Base-by-base conservation (phyloP, 2,888 invertebrate genomes). In the Uloborus plumipes region DNA sequence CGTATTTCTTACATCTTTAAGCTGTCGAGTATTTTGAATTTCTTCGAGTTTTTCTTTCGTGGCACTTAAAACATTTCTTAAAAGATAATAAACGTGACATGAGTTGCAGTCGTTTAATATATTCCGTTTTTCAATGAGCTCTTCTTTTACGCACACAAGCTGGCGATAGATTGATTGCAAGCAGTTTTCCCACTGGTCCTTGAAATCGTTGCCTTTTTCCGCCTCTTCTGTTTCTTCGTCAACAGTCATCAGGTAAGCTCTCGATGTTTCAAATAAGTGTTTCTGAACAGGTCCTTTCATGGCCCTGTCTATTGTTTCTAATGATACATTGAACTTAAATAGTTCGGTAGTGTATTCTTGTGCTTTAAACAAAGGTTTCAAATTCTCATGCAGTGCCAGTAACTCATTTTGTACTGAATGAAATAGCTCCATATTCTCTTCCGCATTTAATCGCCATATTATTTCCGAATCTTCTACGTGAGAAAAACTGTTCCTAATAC, bases 351-450 rank as follows among this genome's bases (percentile, higher is more conserved):
- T 31, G 49, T 62, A 55, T 9, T 39, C 62, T 14, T 77, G 69
- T 2, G 39, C 22, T 3, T 7, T 47, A 26, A 59, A 53, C 62
- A 77, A 55, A 2, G 70, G 77, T 7, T 7, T 7, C 6, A 77
- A 55, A 47, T 70, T 20, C 11, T 53, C 55, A 47, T 47, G 49
- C 11, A 77, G n/a, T 4, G n/a, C 22, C 22, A 9, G 11, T 47
- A 77, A 39, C 2, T 77, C 77, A n/a, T 13, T 6, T 55, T 70
- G 9, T 53, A 77, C 55, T 20, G 7, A 15, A 16, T 13, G 11
- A 55, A 77, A 70, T 7, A 77, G 18, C 26, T 70, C 47, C 3
- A 11, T 55, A 47, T 77, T 39, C 18, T 77, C 26, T n/a, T 70
- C 64, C 9, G 49, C 61, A 50, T 16, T 31, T n/a, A 53, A 20